Base-by-base conservation (phyloP, 2,888 invertebrate species). In the Agrotis ipsilon region DNA sequence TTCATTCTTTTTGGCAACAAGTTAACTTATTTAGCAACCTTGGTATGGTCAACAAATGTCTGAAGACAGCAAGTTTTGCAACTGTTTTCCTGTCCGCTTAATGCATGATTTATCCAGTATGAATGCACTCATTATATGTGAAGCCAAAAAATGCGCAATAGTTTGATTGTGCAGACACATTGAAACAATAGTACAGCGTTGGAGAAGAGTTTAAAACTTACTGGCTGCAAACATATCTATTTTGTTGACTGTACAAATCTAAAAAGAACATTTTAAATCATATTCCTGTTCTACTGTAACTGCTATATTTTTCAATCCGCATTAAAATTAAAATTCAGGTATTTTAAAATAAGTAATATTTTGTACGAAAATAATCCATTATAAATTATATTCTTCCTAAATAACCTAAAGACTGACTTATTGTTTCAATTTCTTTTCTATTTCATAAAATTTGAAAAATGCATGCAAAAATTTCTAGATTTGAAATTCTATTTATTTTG, bases 391-490 rank as follows among this genome's bases (percentile, higher is more conserved):
- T 81, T 86, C 88, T 88, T 87, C 88, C 87, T 89, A 84, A 75
- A 78, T 59, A 74, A 85, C 78, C 80, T 77, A 86, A 89, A 89
- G 89, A 89, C 89, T 89, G 89, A 89, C 39, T 81, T 82, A 75
- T 82, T 65, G 70, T 84, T 85, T 84, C 67, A 75, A 78, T 78
- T 83, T 78, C n/a, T 73, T 75, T 82, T 75, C n/a, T 45, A 54
- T 60, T 54, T 60, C 32, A 9, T 49, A 72, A 32, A 60, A 60
- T 64, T 76, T 63, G 60, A 64, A 16, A 55, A 55, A n/a, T 62
- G 69, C 55, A 70, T 60, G 57, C 62, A 63, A 78, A 72, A 43
- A 51, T 52, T 60, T 70, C n/a, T 19, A 68, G 61, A 61, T 52
- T 64, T 67, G 27, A 43, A 55, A 71, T 24, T 66, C n/a, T 61